These are phyloP conservation scores for Drosophila kanapiae DNA, from an alignment of 1,140 invertebrate species.

Conservation along the genomic window DNA sequence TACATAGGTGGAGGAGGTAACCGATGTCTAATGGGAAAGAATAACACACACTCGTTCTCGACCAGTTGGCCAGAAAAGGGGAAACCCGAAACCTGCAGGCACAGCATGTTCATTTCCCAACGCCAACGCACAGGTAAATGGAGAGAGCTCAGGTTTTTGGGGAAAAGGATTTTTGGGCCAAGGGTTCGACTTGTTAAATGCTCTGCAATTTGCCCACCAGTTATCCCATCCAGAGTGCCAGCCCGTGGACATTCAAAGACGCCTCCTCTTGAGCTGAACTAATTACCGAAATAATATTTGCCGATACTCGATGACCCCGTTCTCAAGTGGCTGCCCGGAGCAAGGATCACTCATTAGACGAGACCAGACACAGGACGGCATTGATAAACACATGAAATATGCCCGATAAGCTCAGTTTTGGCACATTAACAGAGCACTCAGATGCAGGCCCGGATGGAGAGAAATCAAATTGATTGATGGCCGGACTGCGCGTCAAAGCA, in stretches of 20 bases:
- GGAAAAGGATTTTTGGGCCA: not conserved
- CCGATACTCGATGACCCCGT: constrained; percentile 11
- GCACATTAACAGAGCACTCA: constrained; percentile 50
- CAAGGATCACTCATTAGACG: constrained; percentile 42
- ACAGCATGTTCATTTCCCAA: constrained; percentile 43
- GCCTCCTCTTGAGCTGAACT: constrained; percentile 8
- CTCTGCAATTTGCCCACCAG: constrained; percentile 1
- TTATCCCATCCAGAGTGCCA: not conserved
- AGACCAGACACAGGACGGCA: constrained; percentile 5
- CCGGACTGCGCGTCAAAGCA: constrained; percentile 45
- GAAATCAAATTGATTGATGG: constrained; percentile 65
- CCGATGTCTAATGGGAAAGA: constrained; percentile 47
- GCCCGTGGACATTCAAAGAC: not conserved
- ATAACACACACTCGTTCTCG: constrained; percentile 28
- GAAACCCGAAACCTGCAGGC: constrained; percentile 26
- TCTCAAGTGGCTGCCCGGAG: constrained; percentile 17
- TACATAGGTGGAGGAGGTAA: constrained; percentile 12
- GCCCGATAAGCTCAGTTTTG: constrained; percentile 19
- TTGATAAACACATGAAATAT: constrained; percentile 51
- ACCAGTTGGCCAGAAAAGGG: constrained; percentile 13
- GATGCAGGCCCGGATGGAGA: constrained; percentile 24
- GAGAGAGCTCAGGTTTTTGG: constrained; percentile 14
- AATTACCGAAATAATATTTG: constrained; percentile 69
- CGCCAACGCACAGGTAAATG: constrained; percentile 34
- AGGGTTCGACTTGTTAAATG: constrained; percentile 17